Evolutionary conservation across 2,113 vertebrate genomes (phyloP), one percentile per base, ranked within the genome.

Genomic region (Thalassoma bifasciatum): DNA sequence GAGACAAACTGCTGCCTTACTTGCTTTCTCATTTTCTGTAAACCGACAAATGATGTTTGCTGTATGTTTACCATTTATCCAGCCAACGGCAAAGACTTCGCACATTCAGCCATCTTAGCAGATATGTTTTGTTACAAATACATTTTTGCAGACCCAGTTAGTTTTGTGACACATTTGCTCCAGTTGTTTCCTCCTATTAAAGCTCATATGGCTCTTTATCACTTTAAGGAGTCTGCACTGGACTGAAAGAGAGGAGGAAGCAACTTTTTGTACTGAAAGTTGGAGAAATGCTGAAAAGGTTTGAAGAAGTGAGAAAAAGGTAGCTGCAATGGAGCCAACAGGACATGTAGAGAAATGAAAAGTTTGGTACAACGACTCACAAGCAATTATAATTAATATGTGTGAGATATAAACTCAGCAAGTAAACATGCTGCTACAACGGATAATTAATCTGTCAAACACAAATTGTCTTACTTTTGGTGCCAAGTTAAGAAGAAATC

Each of bases 1-100:
- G 79, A 86, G 75, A 84, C 75, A 88, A 86, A 84, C 72, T 65
- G 58, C 68, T 66, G 76, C 84, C 63, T 50, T 44, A 38, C 69
- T 77, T 75, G 37, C 56, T 30, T 86, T 87, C 71, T 72, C 67
- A 86, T 89, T 89, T 86, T 74, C 53, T 79, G 83, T 79, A 49
- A 92, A 87, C 86, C 85, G 83, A 77, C 80, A 89, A 67, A 72
- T 75, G 76, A 83, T 78, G 83, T 87, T 83, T 78, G 36, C 64
- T 63, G 10, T 49, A 53, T 56, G 75, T 53, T 76, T 85, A 65
- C 58, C 58, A 84, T 86, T 77, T 89, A 79, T 86, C 75, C 78
- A 14, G 67, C 77, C 58, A 22, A 17, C 4, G 60, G 81, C 80
- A 58, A 74, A 69, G 46, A 42, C 72, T 77, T 72, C 81, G 75